Conservation (phyloP, 2,113 vertebrate species). For the Campylomormyrus numenius region DNA sequence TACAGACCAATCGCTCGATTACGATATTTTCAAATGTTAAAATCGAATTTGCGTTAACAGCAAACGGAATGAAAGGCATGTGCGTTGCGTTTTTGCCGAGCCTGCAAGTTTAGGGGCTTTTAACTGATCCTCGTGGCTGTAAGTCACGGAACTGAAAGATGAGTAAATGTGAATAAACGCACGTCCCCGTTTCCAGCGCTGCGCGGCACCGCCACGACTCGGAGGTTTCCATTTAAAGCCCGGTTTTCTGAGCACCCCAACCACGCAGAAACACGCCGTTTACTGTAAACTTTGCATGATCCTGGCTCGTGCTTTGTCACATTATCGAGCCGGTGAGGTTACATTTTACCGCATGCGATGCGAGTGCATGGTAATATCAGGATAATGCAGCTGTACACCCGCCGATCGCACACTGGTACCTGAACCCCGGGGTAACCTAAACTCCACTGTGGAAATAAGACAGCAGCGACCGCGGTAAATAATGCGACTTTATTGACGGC, state of each 20-base stretch:
- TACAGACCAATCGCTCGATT: background rate
- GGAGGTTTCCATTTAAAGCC: background rate
- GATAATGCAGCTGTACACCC: background rate
- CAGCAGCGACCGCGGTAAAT: conserved; percentile 21
- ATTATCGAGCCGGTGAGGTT: background rate
- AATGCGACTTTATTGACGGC: conserved; percentile 50
- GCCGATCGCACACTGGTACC: background rate
- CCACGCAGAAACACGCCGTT: background rate
- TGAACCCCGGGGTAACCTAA: background rate
- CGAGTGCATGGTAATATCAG: background rate
- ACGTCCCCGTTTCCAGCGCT: background rate
- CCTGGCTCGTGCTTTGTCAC: background rate
- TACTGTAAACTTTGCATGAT: background rate
- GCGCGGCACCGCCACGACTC: background rate
- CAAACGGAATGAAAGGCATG: background rate
- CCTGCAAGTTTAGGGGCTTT: background rate
- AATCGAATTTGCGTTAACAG: background rate
- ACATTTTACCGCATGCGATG: background rate
- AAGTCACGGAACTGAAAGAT: background rate
- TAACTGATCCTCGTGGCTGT: background rate
- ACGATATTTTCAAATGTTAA: background rate
- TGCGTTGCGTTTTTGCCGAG: background rate
- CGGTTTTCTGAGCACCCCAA: background rate
- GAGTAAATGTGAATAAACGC: conserved; percentile 1
- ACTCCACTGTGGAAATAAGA: background rate